Evolutionary conservation across 2,888 invertebrate species (phyloP).

Genomic region (Muscina levida): DNA sequence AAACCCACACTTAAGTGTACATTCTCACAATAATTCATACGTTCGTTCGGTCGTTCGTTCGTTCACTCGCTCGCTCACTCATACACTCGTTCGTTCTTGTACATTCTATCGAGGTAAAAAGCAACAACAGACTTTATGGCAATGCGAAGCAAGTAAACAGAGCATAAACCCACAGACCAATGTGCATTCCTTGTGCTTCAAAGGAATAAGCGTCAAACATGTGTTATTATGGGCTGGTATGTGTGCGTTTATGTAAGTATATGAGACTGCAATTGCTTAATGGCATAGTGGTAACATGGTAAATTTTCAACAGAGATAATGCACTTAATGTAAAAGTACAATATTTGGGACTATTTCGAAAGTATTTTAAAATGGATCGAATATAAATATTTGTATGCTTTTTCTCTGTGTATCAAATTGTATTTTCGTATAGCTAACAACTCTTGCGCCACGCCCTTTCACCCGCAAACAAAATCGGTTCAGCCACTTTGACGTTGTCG

Average conservation of each 20-base stretch:
- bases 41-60: not conserved
- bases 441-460: no score
- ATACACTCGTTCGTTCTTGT: slow-evolving; percentile 11
- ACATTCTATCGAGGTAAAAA: slow-evolving; percentile 11
- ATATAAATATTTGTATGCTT: no score
- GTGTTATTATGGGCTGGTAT: slow-evolving; percentile 4
- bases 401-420: no score
- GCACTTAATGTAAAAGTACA: no score
- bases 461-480: no score
- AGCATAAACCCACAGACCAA: slow-evolving; percentile 61
- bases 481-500: no score
- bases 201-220: slow-evolving; percentile 33
- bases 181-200: slow-evolving; percentile 49
- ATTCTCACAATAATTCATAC: not conserved
- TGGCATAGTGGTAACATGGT: no score
- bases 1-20: not conserved
- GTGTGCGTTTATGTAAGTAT: slow-evolving; percentile 3
- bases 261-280: not conserved
- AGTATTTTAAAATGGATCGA: no score
- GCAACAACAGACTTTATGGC: slow-evolving; percentile 42
- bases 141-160: slow-evolving; percentile 49
- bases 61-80: not conserved
- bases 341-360: no score
- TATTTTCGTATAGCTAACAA: no score
- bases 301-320: no score